Conservation (phyloP, 2,797 vertebrate genomes). For the Chrysocyon brachyurus region DNA sequence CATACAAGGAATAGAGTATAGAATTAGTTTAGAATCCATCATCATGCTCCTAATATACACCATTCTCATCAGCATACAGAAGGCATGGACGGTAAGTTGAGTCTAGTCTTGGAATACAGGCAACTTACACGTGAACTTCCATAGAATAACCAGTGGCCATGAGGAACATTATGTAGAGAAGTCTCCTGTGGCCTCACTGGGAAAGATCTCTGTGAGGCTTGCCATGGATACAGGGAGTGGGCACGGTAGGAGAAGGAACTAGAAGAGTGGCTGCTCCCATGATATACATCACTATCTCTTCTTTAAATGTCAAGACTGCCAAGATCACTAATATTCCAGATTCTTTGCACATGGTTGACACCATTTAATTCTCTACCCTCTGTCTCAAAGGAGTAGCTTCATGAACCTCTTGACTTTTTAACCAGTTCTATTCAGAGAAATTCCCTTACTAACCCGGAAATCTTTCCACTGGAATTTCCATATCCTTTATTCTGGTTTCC, state of each 20-base stretch:
- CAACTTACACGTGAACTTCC: neutral
- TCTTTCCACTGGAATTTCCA: neutral
- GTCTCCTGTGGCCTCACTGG: neutral
- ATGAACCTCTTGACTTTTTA: neutral
- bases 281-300: neutral
- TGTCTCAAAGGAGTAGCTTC: neutral
- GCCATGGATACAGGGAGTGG: neutral
- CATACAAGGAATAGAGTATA: neutral
- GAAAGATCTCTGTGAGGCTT: neutral
- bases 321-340: neutral
- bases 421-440: neutral
- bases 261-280: neutral
- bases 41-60: neutral
- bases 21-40: neutral
- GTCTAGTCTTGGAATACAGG: neutral
- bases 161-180: neutral
- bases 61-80: neutral
- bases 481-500: neutral
- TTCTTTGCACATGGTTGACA: neutral
- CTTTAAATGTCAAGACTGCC: neutral
- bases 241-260: neutral
- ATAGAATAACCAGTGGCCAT: neutral
- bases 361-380: neutral
- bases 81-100: neutral
- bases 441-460: neutral